These are phyloP conservation scores for Nudaria mundana DNA, from an alignment of 2,888 invertebrate genomes.

Conservation along the genomic window DNA sequence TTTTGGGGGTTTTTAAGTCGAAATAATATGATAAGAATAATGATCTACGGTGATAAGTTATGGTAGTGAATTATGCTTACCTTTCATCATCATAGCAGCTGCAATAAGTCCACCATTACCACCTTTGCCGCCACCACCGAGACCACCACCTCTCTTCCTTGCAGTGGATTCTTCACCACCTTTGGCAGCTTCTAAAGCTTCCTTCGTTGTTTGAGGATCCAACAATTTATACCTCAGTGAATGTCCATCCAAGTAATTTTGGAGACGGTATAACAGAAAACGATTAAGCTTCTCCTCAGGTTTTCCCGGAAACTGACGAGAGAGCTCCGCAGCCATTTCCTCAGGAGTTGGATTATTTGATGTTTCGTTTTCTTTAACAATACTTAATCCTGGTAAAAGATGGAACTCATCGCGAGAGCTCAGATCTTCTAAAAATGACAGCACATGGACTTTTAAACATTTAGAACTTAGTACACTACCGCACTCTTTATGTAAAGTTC, in stretches of 20 bases:
- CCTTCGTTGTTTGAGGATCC: constrained; percentile 82
- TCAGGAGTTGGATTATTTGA: constrained; percentile 75
- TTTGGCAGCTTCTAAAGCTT: constrained; percentile 75
- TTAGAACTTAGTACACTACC: constrained; percentile 81
- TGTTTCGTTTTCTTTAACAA: constrained; percentile 84
- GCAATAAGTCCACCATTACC: constrained; percentile 74
- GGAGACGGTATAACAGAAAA: constrained; percentile 84
- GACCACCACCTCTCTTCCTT: constrained; percentile 73
- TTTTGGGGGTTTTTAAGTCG: too few relatives aligned
- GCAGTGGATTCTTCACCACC: constrained; percentile 53
- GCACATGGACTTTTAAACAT: constrained; percentile 89
- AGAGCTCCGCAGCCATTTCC: constrained; percentile 84
- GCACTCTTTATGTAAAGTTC: constrained; percentile 67
- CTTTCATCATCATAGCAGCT: constrained; percentile 85
- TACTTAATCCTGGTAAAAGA: constrained; percentile 88
- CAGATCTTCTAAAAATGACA: constrained; percentile 88
- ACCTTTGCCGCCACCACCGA: constrained; percentile 57
- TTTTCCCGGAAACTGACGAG: constrained; percentile 89
- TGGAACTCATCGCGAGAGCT: constrained; percentile 86
- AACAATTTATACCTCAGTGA: constrained; percentile 86
- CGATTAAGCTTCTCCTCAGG: constrained; percentile 88
- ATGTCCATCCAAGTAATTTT: constrained; percentile 87
- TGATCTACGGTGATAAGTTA: too few relatives aligned
- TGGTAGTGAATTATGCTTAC: too few relatives aligned
- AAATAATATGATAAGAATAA: too few relatives aligned